Base-by-base conservation (phyloP, 2,113 vertebrate genomes). In the Crotalus horridus region DNA sequence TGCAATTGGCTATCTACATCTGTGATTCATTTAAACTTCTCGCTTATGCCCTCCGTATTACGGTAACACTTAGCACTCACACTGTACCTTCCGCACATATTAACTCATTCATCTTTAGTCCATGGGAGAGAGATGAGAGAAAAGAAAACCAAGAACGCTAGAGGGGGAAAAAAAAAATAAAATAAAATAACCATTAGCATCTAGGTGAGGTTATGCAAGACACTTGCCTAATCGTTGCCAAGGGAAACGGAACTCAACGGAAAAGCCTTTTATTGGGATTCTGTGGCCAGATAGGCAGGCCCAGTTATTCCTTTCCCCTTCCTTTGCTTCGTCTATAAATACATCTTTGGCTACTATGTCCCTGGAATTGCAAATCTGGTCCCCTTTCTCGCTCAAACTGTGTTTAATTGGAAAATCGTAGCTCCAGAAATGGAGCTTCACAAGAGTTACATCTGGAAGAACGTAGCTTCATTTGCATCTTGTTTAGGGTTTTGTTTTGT, bases 161-260 rank as follows among this genome's bases (percentile, higher is more conserved):
- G 6, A 39, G 74, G 17, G 33, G 74, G 26, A 29, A n/a, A 0
- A 92, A 59, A 3, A 1, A 92, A 56, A 46, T 9, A 29, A 24
- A 54, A 88, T 12, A 74, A 51, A 4, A 3, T 85, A 90, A 89
- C 29, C 87, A 6, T 51, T 15, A 87, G 2, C 90, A 90, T 91
- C 4, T 20, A 92, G 54, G 61, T 55, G 1, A 33, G 54, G 29
- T 59, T 15, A 59, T 24, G 92, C 0, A 10, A 33, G 21, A 43
- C 85, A 15, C 7, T 54, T 23, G 13, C 7, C 10, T 8, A 91
- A 90, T 20, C 92, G 91, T 93, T n/a, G 93, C 88, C 29, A 94
- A 48, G 69, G 85, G 91, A 58, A 29, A 86, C 1, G 8, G 29
- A 92, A 94, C 51, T 39, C 87, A 20, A 39, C 33, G 69, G 86